Base-by-base conservation (phyloP, 2,113 vertebrate species). In the Triplophysa tibetana region DNA sequence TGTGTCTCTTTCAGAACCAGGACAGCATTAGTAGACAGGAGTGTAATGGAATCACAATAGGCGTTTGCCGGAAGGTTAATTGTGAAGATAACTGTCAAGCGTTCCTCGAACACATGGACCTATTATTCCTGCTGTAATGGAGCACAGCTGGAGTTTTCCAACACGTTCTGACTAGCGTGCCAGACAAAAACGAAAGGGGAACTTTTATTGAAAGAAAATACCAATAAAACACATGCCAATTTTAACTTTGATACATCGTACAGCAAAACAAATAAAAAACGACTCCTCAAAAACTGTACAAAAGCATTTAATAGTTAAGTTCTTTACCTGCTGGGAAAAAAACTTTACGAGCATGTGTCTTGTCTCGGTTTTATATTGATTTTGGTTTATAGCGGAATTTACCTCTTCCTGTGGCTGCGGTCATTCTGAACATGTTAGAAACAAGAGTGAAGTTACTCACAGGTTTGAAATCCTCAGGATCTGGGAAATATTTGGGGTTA, bases 401-500 rank as follows among this genome's bases (percentile, higher is more conserved):
- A 72, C 48, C 43, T 80, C 61, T 70, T 79, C 67, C 54, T 61
- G 77, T 24, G 29, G 58, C 45, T 54, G 52, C 54, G 63, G 26
- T 63, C 41, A 63, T 75, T 62, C 60, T 21, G 41, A 75, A 19
- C 52, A 50, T 50, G 45, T 13, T 50, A 50, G 52, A 58, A 58
- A 38, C 14, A 1, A 63, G 3, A 63, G 14, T 8, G 8, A 48
- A 56, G 48, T 65, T 45, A 92, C 94, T 94, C 91, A 95, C 94
- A 29, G 94, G 94, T 81, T 90, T 93, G 88, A 94, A 95, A 60
- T 75, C 50, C 19, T 94, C 90, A 13, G 94, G 94, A 33, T 95
- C 93, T 50, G 94, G 93, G 87, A 95, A 96, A 81, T 92, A 89
- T 70, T 93, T 91, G 52, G 94, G 93, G 83, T 95, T 93, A 83